Conservation (phyloP, 2,113 vertebrate genomes). For the Glaucomys volans region DNA sequence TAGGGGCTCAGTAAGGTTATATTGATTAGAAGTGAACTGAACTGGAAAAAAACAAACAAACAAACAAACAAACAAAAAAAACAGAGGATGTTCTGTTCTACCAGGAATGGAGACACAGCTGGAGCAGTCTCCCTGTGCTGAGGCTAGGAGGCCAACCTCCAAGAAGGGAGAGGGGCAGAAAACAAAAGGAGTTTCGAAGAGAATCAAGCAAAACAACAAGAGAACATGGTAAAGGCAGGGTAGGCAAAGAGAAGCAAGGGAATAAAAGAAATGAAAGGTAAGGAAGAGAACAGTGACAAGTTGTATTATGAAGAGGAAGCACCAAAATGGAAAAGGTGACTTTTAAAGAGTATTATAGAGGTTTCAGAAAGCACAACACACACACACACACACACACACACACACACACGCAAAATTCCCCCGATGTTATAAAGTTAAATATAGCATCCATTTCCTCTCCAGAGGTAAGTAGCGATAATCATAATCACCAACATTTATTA, state of each 20-base stretch:
- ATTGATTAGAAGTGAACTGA: neutral
- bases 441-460: neutral
- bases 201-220: neutral
- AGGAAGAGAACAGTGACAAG: neutral
- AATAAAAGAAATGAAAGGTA: neutral
- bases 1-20: neutral
- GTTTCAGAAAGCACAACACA: neutral
- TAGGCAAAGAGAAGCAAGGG: neutral
- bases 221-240: neutral
- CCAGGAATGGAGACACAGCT: neutral
- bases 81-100: neutral
- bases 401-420: neutral
- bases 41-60: neutral
- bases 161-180: neutral
- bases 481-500: neutral
- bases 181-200: neutral
- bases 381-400: neutral
- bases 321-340: neutral
- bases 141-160: fast-evolving
- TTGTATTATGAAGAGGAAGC: neutral
- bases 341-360: neutral
- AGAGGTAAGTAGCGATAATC: neutral
- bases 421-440: neutral
- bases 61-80: too few relatives aligned
- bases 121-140: too few relatives aligned